phyloP scores from a whole-genome alignment of 30 jellyfish, hydroid and myxozoan species.

The Mastigias papua region DNA sequence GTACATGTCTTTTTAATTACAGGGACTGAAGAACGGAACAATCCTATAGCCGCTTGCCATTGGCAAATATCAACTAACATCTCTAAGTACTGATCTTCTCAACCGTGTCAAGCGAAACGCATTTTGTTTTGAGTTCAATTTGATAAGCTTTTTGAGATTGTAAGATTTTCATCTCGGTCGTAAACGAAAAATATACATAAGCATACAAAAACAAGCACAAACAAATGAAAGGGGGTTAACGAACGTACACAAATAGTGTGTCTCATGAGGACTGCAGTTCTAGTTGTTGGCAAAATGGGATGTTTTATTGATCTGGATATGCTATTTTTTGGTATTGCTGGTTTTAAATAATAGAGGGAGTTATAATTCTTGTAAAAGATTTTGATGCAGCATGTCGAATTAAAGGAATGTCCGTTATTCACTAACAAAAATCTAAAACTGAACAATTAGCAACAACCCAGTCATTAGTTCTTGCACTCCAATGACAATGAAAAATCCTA shows the following conservation, averaged over 20 bases:
- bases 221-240: conserved; percentile 1
- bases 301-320: neutral
- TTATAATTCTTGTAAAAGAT: neutral
- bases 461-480: neutral
- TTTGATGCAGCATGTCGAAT: neutral
- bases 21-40: conserved; percentile 48
- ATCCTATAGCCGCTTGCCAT: conserved; percentile 43
- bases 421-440: neutral
- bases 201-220: conserved; percentile 13
- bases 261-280: conserved; percentile 20
- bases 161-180: conserved; percentile 25
- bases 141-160: conserved; percentile 10
- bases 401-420: neutral
- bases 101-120: conserved; percentile 41
- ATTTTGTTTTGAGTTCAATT: conserved; percentile 21
- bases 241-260: conserved; percentile 26
- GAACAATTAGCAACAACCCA: neutral
- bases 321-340: conserved; percentile 2
- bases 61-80: too few relatives aligned
- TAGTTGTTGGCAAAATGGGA: conserved; percentile 23
- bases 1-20: conserved; percentile 1
- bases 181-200: conserved; percentile 29
- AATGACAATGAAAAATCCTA: neutral
- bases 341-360: neutral
- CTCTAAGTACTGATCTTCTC: conserved; percentile 31